Evolutionary conservation across 2,797 vertebrate species (phyloP).

Genomic region (Remorina albescens): DNA sequence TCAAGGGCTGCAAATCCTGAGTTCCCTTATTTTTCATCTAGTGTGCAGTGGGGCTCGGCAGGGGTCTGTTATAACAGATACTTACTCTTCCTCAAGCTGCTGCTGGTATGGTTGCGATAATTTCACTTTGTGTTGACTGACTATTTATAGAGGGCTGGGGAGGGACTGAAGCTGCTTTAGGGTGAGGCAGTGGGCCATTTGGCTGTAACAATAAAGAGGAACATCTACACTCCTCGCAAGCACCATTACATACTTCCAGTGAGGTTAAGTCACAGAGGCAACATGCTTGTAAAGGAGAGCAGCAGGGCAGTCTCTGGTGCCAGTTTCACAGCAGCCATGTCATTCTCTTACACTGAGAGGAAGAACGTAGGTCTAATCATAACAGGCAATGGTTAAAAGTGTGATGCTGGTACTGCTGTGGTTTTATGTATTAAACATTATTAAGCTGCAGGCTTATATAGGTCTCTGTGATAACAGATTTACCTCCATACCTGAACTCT

Average conservation of each 20-base stretch:
- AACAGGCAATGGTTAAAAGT: slow-evolving; percentile 5
- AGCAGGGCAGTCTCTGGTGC: slow-evolving; percentile 1
- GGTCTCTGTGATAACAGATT: not conserved
- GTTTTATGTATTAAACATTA: not conserved
- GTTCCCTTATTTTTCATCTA: slow-evolving; percentile 47
- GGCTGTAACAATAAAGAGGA: slow-evolving; percentile 43
- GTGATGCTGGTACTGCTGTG: not conserved
- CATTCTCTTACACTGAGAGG: slow-evolving; percentile 24
- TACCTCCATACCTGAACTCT: not conserved
- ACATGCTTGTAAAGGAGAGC: slow-evolving; percentile 26
- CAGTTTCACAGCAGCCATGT: slow-evolving; percentile 40
- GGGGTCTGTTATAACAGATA: slow-evolving; percentile 50
- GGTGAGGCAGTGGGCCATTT: slow-evolving; percentile 52
- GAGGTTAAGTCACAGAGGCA: slow-evolving; percentile 57
- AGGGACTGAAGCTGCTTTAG: slow-evolving; percentile 57
- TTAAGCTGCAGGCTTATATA: not conserved
- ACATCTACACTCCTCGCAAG: slow-evolving; percentile 52
- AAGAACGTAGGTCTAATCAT: not conserved
- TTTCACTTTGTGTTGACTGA: slow-evolving; percentile 56
- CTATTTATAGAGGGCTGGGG: slow-evolving; percentile 61
- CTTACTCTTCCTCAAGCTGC: slow-evolving; percentile 38
- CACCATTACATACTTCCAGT: slow-evolving; percentile 41
- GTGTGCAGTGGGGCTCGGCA: slow-evolving; percentile 35
- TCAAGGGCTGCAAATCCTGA: slow-evolving; percentile 46
- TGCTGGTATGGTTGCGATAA: slow-evolving; percentile 45